Conservation (phyloP, 2,888 invertebrate genomes). For the Clostera curtula region DNA sequence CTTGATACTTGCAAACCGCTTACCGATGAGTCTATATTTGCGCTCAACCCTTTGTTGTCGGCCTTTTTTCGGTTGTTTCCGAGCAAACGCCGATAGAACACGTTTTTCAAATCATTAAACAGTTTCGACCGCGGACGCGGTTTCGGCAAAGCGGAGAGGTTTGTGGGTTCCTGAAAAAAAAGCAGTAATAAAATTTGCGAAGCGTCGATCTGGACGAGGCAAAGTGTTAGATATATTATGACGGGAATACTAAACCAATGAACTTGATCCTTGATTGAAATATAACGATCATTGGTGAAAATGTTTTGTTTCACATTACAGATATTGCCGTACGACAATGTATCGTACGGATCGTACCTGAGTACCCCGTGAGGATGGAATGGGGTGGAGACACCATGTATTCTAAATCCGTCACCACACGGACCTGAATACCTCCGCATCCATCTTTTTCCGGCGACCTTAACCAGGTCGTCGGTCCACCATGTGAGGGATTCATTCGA, state of each 20-base stretch:
- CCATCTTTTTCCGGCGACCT: too few relatives aligned
- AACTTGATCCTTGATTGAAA: constrained; percentile 26
- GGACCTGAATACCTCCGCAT: too few relatives aligned
- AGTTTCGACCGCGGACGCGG: constrained; percentile 66
- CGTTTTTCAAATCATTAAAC: constrained; percentile 76
- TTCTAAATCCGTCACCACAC: too few relatives aligned
- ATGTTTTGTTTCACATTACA: too few relatives aligned
- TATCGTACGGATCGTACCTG: too few relatives aligned
- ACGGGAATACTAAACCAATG: constrained; percentile 35
- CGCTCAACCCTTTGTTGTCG: constrained; percentile 69
- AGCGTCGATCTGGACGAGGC: constrained; percentile 40
- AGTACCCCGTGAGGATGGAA: too few relatives aligned
- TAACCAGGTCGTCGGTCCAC: too few relatives aligned
- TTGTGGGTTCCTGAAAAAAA: constrained; percentile 17
- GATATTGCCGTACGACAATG: too few relatives aligned
- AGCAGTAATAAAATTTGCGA: constrained; percentile 40
- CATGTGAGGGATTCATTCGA: too few relatives aligned
- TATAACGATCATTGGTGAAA: too few relatives aligned
- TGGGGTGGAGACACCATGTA: too few relatives aligned
- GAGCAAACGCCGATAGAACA: constrained; percentile 74
- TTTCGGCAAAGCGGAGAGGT: constrained; percentile 48
- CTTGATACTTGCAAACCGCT: constrained; percentile 12
- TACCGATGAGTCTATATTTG: constrained; percentile 64
- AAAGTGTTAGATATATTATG: constrained; percentile 53
- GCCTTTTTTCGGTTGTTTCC: constrained; percentile 73